Base-by-base conservation (phyloP, 2,888 invertebrate genomes). In the Romanomermis culicivorax region DNA sequence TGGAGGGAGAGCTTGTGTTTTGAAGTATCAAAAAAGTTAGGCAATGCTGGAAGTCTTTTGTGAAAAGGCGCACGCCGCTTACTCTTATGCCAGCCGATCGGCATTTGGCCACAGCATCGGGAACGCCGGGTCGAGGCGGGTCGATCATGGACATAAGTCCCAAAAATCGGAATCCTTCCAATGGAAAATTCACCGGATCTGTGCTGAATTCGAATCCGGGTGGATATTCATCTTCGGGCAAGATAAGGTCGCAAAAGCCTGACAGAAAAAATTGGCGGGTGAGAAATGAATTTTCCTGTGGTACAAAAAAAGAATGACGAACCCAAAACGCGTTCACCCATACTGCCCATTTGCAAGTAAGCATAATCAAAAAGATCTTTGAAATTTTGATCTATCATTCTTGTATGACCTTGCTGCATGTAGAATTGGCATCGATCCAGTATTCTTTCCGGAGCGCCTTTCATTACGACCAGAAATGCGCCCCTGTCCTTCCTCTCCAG, bases 161-260 rank as follows among this genome's bases (percentile, higher is more conserved):
- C n/a, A 54, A 20, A 29, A 54, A 54, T n/a, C 55, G 42, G 29
- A 55, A 55, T 11, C 26, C 42, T 26, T 24, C 42, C 25, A 55
- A 14, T 2, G 53, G 55, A 47, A 55, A 55, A 42, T 55, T 55
- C 4, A 24, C 11, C 20, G 47, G 26, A n/a, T 55, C 55, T 29
- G 65, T 77, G 74, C 91, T 85, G 51, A 51, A 51, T 51, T 51
- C 42, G 36, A 51, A 91, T 58, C 86, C 85, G 60, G 80, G 77
- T 29, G 88, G 87, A 72, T 81, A 93, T 73, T 87, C 83, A 71
- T 87, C 87, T 47, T 81, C 79, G 54, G 91, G 87, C 65, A 93
- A 76, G 71, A 81, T 77, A 56, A 79, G 79, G 72, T 93, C 91
- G 73, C 91, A 91, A 78, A 93, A 85, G 14, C 82, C 83, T 49